Base-by-base conservation (phyloP, 2,113 vertebrate genomes). In the Alexandromys fortis region DNA sequence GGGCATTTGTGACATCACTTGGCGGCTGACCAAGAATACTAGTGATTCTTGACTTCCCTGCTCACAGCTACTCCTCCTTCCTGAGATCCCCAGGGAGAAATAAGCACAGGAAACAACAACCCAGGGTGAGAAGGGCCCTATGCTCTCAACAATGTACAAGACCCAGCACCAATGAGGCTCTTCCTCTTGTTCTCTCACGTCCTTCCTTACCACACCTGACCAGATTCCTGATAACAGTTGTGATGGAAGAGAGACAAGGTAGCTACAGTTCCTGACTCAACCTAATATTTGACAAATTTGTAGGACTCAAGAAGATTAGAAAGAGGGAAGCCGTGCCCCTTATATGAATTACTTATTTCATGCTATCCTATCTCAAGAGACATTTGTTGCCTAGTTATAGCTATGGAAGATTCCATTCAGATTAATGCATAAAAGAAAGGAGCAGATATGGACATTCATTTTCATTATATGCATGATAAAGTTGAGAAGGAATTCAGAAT, bases 121-220 rank as follows among this genome's bases (percentile, higher is more conserved):
- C 42, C 14, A 0, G 28, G 8, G 17, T 47, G 33, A n/a, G 9
- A 38, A 5, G 67, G 58, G 28, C 10, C 26, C 21, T 35, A 68
- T 16, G 38, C n/a, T 89, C 3, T 81, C 61, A 7, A 17, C 1
- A 28, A 61, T 28, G 9, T 75, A 5, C 1, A 4, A 38, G 68
- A 16, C 21, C 11, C 26, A 45, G 24, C 11, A 49, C 38, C 72
- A 72, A 49, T 5, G 70, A n/a, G 12, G 2, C 16, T 75, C 49
- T 90, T 94, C 5, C 24, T 73, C 12, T 7, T 65, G 47, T 28
- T 94, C 86, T 96, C 82, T 33, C 14, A 95, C 52, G 65, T 88
- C 70, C 35, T n/a, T 72, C n/a, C 73, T 86, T 89, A 77, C 11
- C 21, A n/a, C 68, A 70, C 16, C 8, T n/a, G 38, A 78, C 72